Evolutionary conservation across 1,140 invertebrate genomes (phyloP), one percentile per base, ranked within the genome.

Genomic region (Lycorma delicatula): DNA sequence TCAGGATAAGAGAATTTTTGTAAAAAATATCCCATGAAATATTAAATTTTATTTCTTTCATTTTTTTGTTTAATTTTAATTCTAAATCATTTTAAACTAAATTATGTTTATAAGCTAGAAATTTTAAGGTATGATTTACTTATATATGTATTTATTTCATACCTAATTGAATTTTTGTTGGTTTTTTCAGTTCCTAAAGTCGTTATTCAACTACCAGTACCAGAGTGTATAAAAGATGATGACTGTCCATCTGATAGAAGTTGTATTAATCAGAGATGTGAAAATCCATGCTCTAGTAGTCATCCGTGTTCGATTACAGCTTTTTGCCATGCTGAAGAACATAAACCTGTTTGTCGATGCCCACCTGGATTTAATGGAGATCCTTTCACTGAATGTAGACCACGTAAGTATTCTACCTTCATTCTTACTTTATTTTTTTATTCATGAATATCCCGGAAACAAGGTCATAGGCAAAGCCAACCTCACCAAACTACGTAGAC

Each of bases 331-430:
- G 83, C 84, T 1, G 79, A 86, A 62, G 75, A 84, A 56, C 87
- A 91, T 63, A 74, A 79, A 66, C 78, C 89, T 0, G 72, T 85
- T 22, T 95, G 91, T 66, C 82, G 79, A 60, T 95, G 91, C 69
- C 90, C 89, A 12, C 72, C 74, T 44, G 85, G 82, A 31, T 88
- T 86, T 64, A 73, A 79, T 5, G 91, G 91, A n/a, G 82, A 89
- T 68, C 80, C 89, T 4, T 72, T 71, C 46, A 73, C 80, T 57
- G 79, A 82, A 63, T 93, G 90, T 67, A 72, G 82, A 68, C 85
- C 84, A 74, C 84, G 85, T 88, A 81, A 84, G 86, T 44, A 6
- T n/a, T n/a, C n/a, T n/a, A n/a, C n/a, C n/a, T n/a, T n/a, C n/a
- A n/a, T n/a, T n/a, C n/a, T n/a, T n/a, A n/a, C n/a, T n/a, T n/a